Base-by-base conservation (phyloP, 2,113 vertebrate species). In the Halichoeres trimaculatus region DNA sequence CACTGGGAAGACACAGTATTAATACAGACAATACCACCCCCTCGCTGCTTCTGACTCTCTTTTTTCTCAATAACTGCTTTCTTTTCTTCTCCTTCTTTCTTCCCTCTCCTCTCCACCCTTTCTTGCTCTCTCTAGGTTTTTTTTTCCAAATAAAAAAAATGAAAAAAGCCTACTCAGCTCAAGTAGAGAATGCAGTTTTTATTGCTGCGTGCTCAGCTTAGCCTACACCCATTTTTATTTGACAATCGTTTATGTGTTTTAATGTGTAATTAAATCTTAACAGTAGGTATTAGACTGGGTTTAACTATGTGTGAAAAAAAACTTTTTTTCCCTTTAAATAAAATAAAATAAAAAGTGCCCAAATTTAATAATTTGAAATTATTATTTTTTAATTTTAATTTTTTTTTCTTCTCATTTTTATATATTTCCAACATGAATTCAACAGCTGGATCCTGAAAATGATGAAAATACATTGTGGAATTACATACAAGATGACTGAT, bases 1-100 rank as follows among this genome's bases (percentile, higher is more conserved):
- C 81, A 75, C 88, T 92, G 90, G 76, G 90, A 92, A 90, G 88
- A 88, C 85, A 91, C 82, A 88, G 85, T 85, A 85, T 89, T 91
- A 91, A 88, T 88, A 85, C 88, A 89, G 78, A 91, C 88, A 89
- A 88, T 90, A 79, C 83, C 74, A 74, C 82, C 84, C 88, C 78
- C 82, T 79, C 81, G 47, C 79, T 78, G 75, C 55, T 83, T 60
- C 78, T 80, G 69, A 88, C 82, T 85, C 83, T 83, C 67, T 80
- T 57, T 67, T 79, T 71, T 81, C 78, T 79, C 84, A 88, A 76
- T 84, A 81, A 85, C 64, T 65, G 62, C 76, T 74, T 80, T 89
- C 78, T 87, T 79, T 71, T 72, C 41, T 67, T 70, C 30, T 71
- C 36, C 61, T 60, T 12, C 22, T 74, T 74, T 59, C 57, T 71